Percentiles rank a stretch among this genome's conserved stretches.
Conservation (phyloP, 2,113 vertebrate genomes). For the Alethe castanea region DNA sequence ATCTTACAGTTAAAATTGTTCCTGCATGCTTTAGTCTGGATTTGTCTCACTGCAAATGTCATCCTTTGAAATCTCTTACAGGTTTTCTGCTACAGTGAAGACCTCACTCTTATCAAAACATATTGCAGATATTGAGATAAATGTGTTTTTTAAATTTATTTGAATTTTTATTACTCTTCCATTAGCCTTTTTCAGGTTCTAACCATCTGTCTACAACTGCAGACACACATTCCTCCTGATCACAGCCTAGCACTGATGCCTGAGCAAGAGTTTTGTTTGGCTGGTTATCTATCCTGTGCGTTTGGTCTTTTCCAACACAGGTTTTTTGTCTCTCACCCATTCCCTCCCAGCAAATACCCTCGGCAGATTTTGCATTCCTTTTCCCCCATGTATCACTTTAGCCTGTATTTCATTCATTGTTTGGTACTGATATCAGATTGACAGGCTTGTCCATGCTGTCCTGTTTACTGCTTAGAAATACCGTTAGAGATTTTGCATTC, state of each 20-base stretch:
- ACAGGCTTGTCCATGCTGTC: neutral
- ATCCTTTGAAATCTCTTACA: neutral
- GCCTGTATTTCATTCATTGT: neutral
- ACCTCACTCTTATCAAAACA: neutral
- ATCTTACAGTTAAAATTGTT: neutral
- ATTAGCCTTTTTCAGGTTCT: neutral
- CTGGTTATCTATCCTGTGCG: neutral
- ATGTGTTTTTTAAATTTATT: neutral
- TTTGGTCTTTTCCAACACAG: neutral
- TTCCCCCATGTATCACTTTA: neutral
- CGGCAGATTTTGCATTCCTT: neutral
- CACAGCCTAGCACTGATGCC: neutral
- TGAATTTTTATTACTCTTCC: neutral
- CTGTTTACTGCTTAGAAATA: conserved; percentile 21
- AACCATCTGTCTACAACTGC: neutral
- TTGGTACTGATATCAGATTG: neutral
- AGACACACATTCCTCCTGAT: neutral
- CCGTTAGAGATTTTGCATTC: neutral
- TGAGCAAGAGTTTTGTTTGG: neutral
- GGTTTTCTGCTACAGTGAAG: neutral
- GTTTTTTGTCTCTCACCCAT: neutral
- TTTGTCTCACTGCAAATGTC: neutral
- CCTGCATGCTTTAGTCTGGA: neutral
- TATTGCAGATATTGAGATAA: neutral
- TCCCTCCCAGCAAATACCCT: neutral